Evolutionary conservation across 37 sponge, comb jelly and placozoan genomes (phyloP).

Genomic region (Agelas oroides): DNA sequence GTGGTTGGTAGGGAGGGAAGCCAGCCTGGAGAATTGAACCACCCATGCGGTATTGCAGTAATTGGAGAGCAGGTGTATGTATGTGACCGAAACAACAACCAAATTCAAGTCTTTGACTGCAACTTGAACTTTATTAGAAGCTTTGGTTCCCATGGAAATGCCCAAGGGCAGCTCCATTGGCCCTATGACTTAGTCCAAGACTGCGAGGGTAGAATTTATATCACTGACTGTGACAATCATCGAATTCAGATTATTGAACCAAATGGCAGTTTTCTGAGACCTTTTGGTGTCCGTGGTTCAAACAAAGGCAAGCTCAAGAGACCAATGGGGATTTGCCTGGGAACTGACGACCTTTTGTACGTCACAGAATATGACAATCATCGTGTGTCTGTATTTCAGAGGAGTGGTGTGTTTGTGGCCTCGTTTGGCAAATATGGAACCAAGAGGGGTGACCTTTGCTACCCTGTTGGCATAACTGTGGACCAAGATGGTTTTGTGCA

Average conservation of each 20-base stretch:
- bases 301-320: neutral
- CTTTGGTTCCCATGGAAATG: conserved; percentile 34
- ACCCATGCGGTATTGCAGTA: conserved; percentile 40
- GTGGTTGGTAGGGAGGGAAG: conserved; percentile 22
- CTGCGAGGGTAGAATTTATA: conserved; percentile 7
- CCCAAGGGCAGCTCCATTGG: conserved; percentile 39
- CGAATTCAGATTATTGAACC: conserved; percentile 37
- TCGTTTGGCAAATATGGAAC: conserved; percentile 28
- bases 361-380: conserved; percentile 44
- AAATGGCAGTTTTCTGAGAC: conserved; percentile 4
- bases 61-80: conserved; percentile 25
- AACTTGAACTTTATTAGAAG: conserved; percentile 16
- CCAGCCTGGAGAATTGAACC: conserved; percentile 30
- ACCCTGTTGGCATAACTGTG: conserved; percentile 31
- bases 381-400: conserved; percentile 25
- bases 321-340: conserved; percentile 37
- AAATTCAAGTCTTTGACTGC: conserved; percentile 23
- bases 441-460: conserved; percentile 9
- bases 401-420: conserved; percentile 19
- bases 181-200: conserved; percentile 41
- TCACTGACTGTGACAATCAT: conserved; percentile 46
- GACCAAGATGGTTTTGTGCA: conserved; percentile 54
- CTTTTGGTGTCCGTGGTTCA: conserved; percentile 1
- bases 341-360: conserved; percentile 8
- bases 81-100: conserved; percentile 44